Percentiles rank a stretch among this genome's conserved stretches.
These are phyloP conservation scores for Noctua comes DNA, from an alignment of 2,888 invertebrate species.

Conservation along the genomic window DNA sequence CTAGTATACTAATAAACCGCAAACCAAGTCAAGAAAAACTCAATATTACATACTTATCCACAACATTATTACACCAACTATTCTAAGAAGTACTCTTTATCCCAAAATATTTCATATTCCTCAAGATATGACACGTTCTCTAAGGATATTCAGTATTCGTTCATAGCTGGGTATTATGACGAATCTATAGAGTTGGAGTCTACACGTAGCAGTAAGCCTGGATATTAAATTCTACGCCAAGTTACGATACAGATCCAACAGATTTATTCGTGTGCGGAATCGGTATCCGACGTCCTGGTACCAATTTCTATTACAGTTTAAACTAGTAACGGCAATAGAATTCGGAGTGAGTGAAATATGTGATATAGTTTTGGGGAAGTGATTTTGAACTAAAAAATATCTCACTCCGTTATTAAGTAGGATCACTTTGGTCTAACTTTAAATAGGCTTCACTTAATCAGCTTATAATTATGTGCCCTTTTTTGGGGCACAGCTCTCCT, in stretches of 20 bases:
- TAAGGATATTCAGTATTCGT: conserved; percentile 23
- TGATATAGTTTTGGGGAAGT: neutral
- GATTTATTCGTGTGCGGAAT: conserved; percentile 56
- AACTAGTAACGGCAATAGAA: conserved; percentile 25
- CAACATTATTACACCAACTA: conserved; percentile 30
- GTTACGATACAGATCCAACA: conserved; percentile 47
- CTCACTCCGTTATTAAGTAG: too few relatives aligned
- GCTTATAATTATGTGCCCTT: neutral
- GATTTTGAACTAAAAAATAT: neutral
- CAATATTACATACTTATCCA: conserved; percentile 41
- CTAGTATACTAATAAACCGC: too few relatives aligned
- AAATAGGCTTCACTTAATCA: neutral
- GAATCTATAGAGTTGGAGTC: conserved; percentile 33
- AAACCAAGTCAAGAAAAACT: conserved; percentile 9
- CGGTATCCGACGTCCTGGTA: conserved; percentile 18
- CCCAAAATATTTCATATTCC: conserved; percentile 41
- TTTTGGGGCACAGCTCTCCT: neutral
- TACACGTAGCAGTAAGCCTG: conserved; percentile 35
- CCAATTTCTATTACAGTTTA: conserved; percentile 27
- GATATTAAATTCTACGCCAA: conserved; percentile 56
- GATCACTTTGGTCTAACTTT: neutral
- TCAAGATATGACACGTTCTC: conserved; percentile 23
- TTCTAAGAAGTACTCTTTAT: conserved; percentile 16
- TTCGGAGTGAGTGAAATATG: neutral
- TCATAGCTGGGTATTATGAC: conserved; percentile 38